Percentiles rank a stretch among this genome's conserved stretches.
Conservation (phyloP, 2,797 vertebrate genomes). For the Myotis findleyi region DNA sequence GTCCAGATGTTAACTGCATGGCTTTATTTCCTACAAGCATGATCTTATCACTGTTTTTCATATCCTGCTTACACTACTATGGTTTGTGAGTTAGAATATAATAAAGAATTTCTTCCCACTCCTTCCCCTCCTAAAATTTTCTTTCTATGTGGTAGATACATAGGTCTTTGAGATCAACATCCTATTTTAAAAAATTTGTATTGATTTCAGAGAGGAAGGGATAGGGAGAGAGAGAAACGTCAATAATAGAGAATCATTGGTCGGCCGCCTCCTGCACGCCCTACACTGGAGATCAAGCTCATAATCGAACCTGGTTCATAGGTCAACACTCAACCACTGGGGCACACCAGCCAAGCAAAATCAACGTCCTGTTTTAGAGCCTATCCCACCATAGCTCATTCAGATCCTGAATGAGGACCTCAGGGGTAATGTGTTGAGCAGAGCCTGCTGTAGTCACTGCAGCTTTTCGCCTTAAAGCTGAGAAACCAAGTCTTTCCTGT, state of each 20-base stretch:
- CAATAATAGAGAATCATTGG: no score
- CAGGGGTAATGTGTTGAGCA: background rate
- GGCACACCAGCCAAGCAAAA: background rate
- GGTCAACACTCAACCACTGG: no score
- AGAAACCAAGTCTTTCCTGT: constrained; percentile 30
- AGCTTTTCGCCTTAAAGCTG: constrained; percentile 15
- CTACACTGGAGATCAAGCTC: no score
- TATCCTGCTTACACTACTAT: background rate
- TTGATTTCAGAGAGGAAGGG: no score
- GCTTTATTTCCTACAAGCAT: background rate
- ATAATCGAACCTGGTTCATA: no score
- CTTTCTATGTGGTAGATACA: background rate
- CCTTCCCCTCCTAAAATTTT: background rate
- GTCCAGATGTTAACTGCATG: background rate
- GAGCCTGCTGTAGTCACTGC: background rate
- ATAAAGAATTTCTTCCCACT: constrained; percentile 38
- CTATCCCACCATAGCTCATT: background rate
- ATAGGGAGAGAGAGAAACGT: no score
- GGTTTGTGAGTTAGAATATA: background rate
- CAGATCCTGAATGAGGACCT: constrained; percentile 46
- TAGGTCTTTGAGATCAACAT: constrained; percentile 24
- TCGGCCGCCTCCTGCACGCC: no score
- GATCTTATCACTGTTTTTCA: background rate
- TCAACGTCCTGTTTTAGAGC: background rate
- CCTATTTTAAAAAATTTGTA: background rate